These are phyloP conservation scores for Melanotaenia duboulayi DNA, from an alignment of 2,113 vertebrate species.

Conservation along the genomic window DNA sequence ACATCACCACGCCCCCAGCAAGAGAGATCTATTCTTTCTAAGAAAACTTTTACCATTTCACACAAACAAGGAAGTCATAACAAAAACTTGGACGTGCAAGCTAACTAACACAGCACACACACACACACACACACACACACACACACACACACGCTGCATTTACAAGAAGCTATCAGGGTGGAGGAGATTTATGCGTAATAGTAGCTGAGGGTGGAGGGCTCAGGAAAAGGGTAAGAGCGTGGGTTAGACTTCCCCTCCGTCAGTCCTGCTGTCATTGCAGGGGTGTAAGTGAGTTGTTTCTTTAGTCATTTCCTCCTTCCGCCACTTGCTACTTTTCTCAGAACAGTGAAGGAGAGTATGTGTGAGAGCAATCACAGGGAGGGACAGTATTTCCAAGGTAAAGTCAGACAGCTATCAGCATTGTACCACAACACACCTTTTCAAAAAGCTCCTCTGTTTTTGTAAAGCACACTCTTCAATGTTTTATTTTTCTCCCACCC, in stretches of 20 bases:
- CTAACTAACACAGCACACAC: neutral
- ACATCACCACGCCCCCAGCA: neutral
- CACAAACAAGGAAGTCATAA: slow-evolving; percentile 27
- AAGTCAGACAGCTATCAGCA: slow-evolving; percentile 47
- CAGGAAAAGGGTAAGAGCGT: slow-evolving; percentile 57
- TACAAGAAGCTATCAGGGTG: slow-evolving; percentile 27
- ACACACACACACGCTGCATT: neutral
- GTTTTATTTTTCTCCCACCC: neutral
- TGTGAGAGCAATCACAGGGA: slow-evolving; percentile 36
- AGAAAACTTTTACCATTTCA: neutral
- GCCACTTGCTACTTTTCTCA: slow-evolving; percentile 56
- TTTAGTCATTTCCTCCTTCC: slow-evolving; percentile 78
- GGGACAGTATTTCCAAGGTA: slow-evolving; percentile 46
- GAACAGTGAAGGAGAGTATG: slow-evolving; percentile 41
- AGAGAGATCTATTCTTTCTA: neutral
- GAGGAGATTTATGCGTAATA: slow-evolving; percentile 31
- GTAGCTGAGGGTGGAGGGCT: slow-evolving; percentile 38
- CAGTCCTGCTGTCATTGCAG: slow-evolving; percentile 57
- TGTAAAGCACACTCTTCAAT: no score
- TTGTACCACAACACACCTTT: slow-evolving; percentile 46
- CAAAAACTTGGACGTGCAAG: slow-evolving; percentile 6
- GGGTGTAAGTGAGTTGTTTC: slow-evolving; percentile 73
- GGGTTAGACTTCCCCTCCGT: slow-evolving; percentile 66
- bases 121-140: neutral
- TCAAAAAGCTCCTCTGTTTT: slow-evolving; percentile 48